Evolutionary conservation across 1,140 invertebrate species (phyloP).

Genomic region (Lucilia sericata): DNA sequence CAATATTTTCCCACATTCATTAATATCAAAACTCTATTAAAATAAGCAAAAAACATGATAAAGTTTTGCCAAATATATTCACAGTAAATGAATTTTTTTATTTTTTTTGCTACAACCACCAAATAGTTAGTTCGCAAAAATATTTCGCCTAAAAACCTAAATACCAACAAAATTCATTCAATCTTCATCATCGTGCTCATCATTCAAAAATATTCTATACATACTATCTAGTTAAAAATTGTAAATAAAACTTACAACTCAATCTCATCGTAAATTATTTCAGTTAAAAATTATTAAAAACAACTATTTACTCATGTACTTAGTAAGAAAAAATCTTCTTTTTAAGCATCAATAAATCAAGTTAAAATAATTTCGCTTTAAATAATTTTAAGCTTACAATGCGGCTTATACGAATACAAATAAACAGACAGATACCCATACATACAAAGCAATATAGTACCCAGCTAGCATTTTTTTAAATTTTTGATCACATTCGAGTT

Average conservation of each 20-base stretch:
- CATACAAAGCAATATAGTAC: background rate
- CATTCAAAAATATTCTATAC: background rate
- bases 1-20: background rate
- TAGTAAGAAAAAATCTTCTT: background rate
- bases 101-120: background rate
- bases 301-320: conserved; percentile 11
- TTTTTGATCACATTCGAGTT: no score
- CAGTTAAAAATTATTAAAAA: conserved; percentile 10
- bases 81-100: background rate
- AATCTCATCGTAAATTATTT: background rate
- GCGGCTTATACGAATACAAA: background rate
- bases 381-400: background rate
- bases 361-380: background rate
- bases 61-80: background rate
- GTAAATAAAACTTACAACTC: background rate
- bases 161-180: conserved; percentile 14
- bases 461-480: no score
- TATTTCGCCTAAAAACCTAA: conserved; percentile 20
- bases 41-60: background rate
- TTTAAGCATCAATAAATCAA: background rate
- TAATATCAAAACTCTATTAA: background rate
- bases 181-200: conserved; percentile 1
- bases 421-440: no score
- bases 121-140: background rate
- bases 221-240: background rate